These are phyloP conservation scores for Cataglyphis livida DNA, from an alignment of 2,888 invertebrate genomes.

Conservation along the genomic window DNA sequence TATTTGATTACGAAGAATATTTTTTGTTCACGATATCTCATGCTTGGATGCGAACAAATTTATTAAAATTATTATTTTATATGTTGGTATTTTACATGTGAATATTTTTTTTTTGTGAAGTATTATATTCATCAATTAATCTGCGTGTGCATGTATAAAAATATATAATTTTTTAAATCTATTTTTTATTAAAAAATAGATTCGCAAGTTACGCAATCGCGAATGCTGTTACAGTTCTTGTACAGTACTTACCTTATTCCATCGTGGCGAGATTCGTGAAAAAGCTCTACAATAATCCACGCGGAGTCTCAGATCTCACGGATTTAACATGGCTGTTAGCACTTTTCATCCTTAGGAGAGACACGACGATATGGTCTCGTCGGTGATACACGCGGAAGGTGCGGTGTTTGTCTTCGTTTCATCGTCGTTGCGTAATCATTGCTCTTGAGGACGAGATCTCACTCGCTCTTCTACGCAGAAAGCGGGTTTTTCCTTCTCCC, in stretches of 20 bases:
- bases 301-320: constrained; percentile 37
- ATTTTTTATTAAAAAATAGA: neutral
- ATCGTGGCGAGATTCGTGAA: constrained; percentile 1
- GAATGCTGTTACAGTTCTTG: neutral
- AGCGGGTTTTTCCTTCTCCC: neutral
- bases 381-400: constrained; percentile 20
- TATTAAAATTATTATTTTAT: neutral
- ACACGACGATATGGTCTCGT: constrained; percentile 37
- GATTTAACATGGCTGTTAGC: constrained; percentile 49
- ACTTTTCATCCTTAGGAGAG: constrained; percentile 51
- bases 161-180: neutral
- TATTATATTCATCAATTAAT: neutral
- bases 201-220: neutral
- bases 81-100: neutral
- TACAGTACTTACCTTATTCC: neutral
- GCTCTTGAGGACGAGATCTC: constrained; percentile 28
- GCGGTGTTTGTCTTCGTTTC: constrained; percentile 61
- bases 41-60: neutral
- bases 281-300: constrained; percentile 32
- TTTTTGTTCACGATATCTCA: neutral
- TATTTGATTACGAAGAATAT: neutral
- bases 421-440: constrained; percentile 59
- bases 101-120: neutral
- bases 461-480: neutral
- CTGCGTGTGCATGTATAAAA: neutral